These are phyloP conservation scores for Delia radicum DNA, from an alignment of 1,140 invertebrate genomes.

Conservation along the genomic window DNA sequence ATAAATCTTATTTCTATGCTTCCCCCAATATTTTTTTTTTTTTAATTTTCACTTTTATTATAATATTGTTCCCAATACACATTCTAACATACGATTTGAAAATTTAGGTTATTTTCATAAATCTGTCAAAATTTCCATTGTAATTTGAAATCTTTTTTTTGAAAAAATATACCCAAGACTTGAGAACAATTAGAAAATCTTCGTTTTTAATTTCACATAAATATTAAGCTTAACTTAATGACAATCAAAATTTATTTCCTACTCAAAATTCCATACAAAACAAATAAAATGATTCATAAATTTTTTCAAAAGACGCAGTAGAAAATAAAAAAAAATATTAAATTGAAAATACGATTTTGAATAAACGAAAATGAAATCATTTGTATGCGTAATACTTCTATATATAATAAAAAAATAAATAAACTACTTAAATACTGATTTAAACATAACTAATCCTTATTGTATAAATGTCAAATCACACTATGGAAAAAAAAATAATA, in stretches of 20 bases:
- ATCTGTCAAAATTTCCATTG: constrained; percentile 7
- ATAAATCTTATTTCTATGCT: background rate
- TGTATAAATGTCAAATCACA: constrained; percentile 15
- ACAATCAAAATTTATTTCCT: constrained; percentile 20
- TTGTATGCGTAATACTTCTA: background rate
- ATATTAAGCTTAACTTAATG: constrained; percentile 5
- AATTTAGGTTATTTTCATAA: background rate
- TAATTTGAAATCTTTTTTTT: background rate
- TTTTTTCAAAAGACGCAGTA: background rate
- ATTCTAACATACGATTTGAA: background rate
- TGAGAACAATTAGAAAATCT: constrained; percentile 1
- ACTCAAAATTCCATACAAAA: background rate
- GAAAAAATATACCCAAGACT: background rate
- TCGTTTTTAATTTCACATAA: background rate
- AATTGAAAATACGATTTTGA: constrained; percentile 1
- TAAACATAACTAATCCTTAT: constrained; percentile 22
- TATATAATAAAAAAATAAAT: too few relatives aligned
- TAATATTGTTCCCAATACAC: background rate
- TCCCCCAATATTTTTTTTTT: too few relatives aligned
- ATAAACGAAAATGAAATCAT: background rate
- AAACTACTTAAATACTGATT: background rate
- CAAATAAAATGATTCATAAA: background rate
- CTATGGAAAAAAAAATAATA: background rate
- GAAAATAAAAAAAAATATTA: background rate
- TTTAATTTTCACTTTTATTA: background rate